Base-by-base conservation (phyloP, 1,140 invertebrate genomes). In the Atta cephalotes region DNA sequence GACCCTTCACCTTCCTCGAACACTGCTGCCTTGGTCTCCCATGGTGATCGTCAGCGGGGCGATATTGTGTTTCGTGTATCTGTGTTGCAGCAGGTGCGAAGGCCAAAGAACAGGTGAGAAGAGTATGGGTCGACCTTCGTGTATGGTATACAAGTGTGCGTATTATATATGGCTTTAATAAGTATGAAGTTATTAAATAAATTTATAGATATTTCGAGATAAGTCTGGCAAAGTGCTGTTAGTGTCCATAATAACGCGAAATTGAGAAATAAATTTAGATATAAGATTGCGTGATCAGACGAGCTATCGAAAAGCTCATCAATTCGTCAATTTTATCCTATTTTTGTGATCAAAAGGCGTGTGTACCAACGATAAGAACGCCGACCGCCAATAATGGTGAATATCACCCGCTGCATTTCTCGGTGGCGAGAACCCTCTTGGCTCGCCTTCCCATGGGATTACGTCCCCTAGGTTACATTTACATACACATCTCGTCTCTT, bases 381-480 rank as follows among this genome's bases (percentile, higher is more conserved):
- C 45, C 68, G 60, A 58, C 77, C 80, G 21, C 25, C 89, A 80
- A 86, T 89, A 81, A 86, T 62, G 25, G 84, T 89, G 66, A 51
- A 90, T 91, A 92, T 90, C 85, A 70, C 70, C 60, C 70, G 66
- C 76, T 89, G 82, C 68, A 87, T 79, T 78, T 63, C 89, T 80
- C 84, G 25, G 12, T 79, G 66, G 25, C 31, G 51, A 70, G 66
- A 25, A 68, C 86, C 84, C 88, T 87, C 74, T 90, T 88, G 80
- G 80, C 76, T 71, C 85, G 25, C n/a, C 85, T 78, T 89, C 28
- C 90, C 90, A 60, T 74, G 81, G 91, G 92, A 93, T 93, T 92
- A 93, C 80, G 51, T 88, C 90, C 87, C 91, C 92, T 80, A 79
- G 79, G 86, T 60, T 90, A 92, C 88, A 93, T 93, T 93, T 93